Evolutionary conservation across 2,113 vertebrate genomes (phyloP).

Genomic region (Brevimyrus niger): DNA sequence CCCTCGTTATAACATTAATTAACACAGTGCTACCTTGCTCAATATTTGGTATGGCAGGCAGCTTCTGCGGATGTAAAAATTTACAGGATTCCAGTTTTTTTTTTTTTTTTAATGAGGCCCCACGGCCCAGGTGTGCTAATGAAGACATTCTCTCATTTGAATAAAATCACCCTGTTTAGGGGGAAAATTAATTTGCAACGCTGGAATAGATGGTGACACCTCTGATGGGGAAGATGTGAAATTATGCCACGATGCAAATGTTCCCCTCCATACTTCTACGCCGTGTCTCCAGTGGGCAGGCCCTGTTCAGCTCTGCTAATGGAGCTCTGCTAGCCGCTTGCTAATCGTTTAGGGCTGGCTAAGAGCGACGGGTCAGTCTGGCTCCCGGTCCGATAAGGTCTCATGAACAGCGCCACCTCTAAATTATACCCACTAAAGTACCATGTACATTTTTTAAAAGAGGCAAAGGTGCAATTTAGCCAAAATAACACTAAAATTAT

Average conservation of each 20-base stretch:
- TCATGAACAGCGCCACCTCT: conserved; percentile 2
- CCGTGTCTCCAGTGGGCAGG: conserved; percentile 11
- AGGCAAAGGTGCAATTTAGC: conserved; percentile 17
- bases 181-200: conserved; percentile 48
- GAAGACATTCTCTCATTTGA: conserved; percentile 55
- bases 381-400: neutral
- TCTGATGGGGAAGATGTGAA: conserved; percentile 28
- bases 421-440: neutral
- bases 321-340: conserved; percentile 24
- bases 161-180: conserved; percentile 51
- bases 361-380: conserved; percentile 17
- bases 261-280: conserved; percentile 19
- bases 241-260: conserved; percentile 36
- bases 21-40: conserved; percentile 67
- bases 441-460: neutral
- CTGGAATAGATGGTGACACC: conserved; percentile 33
- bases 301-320: conserved; percentile 28
- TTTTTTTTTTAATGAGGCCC: conserved; percentile 53
- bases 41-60: conserved; percentile 64
- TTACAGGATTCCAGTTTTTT: conserved; percentile 56
- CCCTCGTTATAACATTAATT: conserved; percentile 65
- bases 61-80: conserved; percentile 58
- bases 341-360: conserved; percentile 20
- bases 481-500: neutral
- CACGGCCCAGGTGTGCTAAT: conserved; percentile 65